Conservation (phyloP, 64 coral and sea anemone genomes). For the Pachyseris speciosa region DNA sequence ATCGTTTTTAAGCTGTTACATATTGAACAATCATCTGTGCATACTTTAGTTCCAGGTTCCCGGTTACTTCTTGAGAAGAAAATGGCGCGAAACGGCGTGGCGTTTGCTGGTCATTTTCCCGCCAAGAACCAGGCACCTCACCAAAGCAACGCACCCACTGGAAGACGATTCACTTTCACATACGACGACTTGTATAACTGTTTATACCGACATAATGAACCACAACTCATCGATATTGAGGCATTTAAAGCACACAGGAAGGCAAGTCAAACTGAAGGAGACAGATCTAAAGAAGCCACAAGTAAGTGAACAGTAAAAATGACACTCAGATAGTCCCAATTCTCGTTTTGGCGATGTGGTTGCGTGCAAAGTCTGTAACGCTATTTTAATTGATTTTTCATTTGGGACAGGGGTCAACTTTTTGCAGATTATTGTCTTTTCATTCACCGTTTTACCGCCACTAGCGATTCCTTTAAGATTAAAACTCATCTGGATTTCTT, state of each 20-base stretch:
- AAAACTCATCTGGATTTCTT: not conserved
- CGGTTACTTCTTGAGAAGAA: not conserved
- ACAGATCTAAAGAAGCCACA: not conserved
- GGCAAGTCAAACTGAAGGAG: not conserved
- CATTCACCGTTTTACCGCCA: not conserved
- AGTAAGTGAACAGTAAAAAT: not conserved
- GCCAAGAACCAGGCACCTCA: not conserved
- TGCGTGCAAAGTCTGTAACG: not conserved
- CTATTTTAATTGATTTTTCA: not conserved
- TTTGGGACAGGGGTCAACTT: not conserved
- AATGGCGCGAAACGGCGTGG: slow-evolving; percentile 40
- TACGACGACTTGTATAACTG: slow-evolving; percentile 49
- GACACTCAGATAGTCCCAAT: not conserved
- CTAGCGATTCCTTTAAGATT: not conserved
- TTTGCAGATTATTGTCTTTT: not conserved
- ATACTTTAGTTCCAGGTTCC: slow-evolving; percentile 4
- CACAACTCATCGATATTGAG: slow-evolving; percentile 38
- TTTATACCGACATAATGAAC: slow-evolving; percentile 35
- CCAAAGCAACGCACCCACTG: not conserved
- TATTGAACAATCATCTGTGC: not conserved
- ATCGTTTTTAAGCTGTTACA: not conserved
- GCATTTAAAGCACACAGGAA: slow-evolving; percentile 39
- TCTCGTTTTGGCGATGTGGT: not conserved
- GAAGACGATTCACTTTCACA: not conserved
- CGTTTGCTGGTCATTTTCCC: slow-evolving; percentile 23